These are phyloP conservation scores for Hydropotes inermis DNA, from an alignment of 2,113 vertebrate genomes.

Conservation along the genomic window DNA sequence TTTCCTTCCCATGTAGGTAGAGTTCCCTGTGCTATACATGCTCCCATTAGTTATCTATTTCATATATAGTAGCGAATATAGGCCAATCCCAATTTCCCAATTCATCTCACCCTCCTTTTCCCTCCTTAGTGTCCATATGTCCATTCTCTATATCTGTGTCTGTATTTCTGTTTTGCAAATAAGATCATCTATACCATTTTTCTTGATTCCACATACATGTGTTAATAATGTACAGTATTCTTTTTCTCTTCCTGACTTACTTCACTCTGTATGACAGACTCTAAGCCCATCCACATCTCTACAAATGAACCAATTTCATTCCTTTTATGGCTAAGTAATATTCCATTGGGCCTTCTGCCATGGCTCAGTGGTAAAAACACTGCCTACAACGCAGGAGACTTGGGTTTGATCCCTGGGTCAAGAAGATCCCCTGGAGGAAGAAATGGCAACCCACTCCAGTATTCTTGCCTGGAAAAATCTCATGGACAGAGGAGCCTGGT, in stretches of 20 bases:
- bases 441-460: neutral
- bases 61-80: neutral
- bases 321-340: neutral
- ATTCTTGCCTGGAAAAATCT: neutral
- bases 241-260: neutral
- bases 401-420: neutral
- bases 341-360: neutral
- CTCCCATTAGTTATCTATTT: neutral
- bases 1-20: neutral
- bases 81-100: neutral
- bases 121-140: neutral
- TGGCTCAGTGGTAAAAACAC: neutral
- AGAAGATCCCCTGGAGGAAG: neutral
- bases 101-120: neutral
- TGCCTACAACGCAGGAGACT: neutral
- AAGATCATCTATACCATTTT: neutral
- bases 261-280: neutral
- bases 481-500: neutral
- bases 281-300: neutral
- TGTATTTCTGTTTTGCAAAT: neutral
- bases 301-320: neutral
- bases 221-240: neutral
- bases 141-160: neutral
- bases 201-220: neutral
- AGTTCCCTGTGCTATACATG: neutral